Evolutionary conservation across 2,113 vertebrate species (phyloP).

Genomic region (Collichthys lucidus): DNA sequence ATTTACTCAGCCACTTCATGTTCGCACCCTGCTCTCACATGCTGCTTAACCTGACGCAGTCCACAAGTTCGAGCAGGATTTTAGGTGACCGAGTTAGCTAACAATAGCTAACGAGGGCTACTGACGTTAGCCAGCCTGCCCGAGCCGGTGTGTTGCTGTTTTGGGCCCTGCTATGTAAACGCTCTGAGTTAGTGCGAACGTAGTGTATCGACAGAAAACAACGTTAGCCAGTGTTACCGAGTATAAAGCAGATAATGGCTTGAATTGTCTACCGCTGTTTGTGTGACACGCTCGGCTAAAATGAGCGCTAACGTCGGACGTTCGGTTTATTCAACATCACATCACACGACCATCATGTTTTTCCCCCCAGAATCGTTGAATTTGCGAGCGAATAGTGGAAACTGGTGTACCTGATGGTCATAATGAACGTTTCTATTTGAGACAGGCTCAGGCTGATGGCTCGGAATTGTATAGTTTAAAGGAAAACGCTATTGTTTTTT

Average conservation of each 20-base stretch:
- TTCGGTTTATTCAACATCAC: background rate
- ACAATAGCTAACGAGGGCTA: slow-evolving; percentile 36
- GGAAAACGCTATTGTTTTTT: background rate
- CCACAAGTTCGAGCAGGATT: slow-evolving; percentile 2
- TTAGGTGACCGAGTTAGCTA: slow-evolving; percentile 41
- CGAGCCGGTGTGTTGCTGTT: slow-evolving; percentile 45
- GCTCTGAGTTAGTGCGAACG: slow-evolving; percentile 8
- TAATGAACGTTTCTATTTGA: background rate
- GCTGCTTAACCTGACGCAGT: background rate
- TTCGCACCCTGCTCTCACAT: background rate
- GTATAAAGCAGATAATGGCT: background rate
- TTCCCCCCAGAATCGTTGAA: background rate
- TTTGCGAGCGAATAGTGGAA: background rate
- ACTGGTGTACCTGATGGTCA: background rate
- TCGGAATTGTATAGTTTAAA: background rate
- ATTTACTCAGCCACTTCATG: background rate
- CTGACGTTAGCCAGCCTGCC: slow-evolving; percentile 37
- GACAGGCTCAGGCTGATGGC: background rate
- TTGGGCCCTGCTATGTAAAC: slow-evolving; percentile 41
- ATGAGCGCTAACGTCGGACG: background rate
- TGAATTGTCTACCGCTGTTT: background rate
- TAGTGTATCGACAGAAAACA: background rate
- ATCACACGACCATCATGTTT: background rate
- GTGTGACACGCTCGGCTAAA: background rate
- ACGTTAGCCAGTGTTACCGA: background rate